These are phyloP conservation scores for Euspilapteryx auroguttella DNA, from an alignment of 2,888 invertebrate genomes.

Conservation along the genomic window DNA sequence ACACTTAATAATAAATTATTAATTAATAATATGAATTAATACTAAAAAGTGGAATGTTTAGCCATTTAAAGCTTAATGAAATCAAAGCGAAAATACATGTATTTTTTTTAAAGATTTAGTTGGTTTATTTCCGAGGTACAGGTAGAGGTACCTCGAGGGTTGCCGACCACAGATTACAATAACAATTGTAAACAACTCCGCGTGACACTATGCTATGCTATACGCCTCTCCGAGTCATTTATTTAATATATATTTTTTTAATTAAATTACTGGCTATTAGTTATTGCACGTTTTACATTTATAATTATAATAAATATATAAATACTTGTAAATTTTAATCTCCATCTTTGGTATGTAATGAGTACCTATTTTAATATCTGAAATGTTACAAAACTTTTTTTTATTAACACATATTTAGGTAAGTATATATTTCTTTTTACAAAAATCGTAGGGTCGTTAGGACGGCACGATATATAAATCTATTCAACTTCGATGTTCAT, in stretches of 20 bases:
- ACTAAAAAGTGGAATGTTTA: constrained; percentile 43
- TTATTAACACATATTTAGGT: constrained; percentile 38
- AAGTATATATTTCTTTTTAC: constrained; percentile 54
- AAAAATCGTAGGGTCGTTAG: constrained; percentile 61
- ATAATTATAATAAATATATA: constrained; percentile 61
- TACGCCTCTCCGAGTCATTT: constrained; percentile 46
- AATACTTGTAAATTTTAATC: constrained; percentile 59
- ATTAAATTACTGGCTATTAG: constrained; percentile 58
- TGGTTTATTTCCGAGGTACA: too few species aligned
- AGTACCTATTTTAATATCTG: constrained; percentile 55
- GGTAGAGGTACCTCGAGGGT: too few species aligned
- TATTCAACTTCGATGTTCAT: constrained; percentile 57
- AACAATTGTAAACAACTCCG: constrained; percentile 37
- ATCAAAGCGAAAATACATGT: constrained; percentile 18
- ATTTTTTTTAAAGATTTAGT: too few species aligned
- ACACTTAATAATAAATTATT: constrained; percentile 31
- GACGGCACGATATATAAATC: constrained; percentile 58
- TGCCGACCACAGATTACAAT: constrained; percentile 45
- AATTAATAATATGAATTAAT: constrained; percentile 15
- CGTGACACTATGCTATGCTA: constrained; percentile 6
- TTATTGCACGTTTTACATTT: constrained; percentile 63
- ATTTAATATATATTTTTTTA: constrained; percentile 51
- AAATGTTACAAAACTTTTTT: constrained; percentile 58
- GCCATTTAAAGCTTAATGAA: constrained; percentile 34
- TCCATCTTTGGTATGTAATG: constrained; percentile 56